A percentile compares a stretch with the other conserved stretches of the same genome.
phyloP scores from a whole-genome alignment of 2,888 invertebrate genomes.

The Caenorhabditis sp. region DNA sequence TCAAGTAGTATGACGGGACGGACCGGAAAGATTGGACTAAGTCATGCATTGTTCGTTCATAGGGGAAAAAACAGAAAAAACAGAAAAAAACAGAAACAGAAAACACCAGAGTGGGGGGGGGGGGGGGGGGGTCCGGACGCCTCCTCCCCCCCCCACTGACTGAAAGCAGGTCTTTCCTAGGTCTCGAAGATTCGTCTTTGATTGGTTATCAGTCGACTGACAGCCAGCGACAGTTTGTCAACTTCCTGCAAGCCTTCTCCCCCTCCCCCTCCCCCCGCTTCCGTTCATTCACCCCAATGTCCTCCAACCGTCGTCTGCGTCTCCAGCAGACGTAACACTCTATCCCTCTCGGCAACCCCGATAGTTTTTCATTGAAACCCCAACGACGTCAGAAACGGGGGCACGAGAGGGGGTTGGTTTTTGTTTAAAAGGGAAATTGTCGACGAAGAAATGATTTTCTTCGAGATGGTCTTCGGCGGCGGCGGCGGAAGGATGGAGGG shows the following conservation, averaged over 20 bases:
- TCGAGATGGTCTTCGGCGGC: too few species aligned
- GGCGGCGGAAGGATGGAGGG: neutral
- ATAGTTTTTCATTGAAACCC: constrained; percentile 33
- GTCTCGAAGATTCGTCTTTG: constrained; percentile 9
- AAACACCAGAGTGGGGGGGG: too few species aligned
- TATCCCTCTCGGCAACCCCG: neutral
- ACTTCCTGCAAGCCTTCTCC: constrained; percentile 31
- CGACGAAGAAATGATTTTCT: too few species aligned
- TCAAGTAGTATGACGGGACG: too few species aligned
- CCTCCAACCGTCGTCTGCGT: constrained; percentile 40
- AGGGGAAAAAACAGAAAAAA: constrained; percentile 53
- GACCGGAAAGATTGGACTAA: constrained; percentile 33
- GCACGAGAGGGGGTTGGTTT: constrained; percentile 31
- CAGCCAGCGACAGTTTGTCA: constrained; percentile 1
- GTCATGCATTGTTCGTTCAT: constrained; percentile 12
- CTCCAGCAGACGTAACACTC: constrained; percentile 11
- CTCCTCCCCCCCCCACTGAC: too few species aligned
- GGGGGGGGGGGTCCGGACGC: too few species aligned
- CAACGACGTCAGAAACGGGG: constrained; percentile 48
- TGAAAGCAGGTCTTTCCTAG: constrained; percentile 27
- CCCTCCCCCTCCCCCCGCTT: too few species aligned
- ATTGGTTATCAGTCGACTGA: constrained; percentile 17
- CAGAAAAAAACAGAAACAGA: neutral
- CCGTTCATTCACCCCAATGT: constrained; percentile 36
- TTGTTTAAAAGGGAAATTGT: constrained; percentile 5